These are phyloP conservation scores for Pagetopsis macropterus DNA, from an alignment of 2,797 vertebrate species.

Conservation along the genomic window DNA sequence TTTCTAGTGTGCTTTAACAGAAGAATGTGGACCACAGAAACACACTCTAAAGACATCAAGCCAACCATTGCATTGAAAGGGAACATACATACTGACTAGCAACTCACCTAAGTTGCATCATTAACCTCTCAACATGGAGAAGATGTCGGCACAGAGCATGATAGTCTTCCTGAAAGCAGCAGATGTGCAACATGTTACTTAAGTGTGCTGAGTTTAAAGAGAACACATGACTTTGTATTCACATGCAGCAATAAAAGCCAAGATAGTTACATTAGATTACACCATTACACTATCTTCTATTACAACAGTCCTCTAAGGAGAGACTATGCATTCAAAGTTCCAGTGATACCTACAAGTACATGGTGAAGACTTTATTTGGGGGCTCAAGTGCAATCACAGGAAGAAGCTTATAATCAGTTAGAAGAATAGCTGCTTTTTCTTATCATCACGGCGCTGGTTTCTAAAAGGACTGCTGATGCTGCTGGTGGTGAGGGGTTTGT, in stretches of 20 bases:
- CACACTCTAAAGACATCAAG: not conserved
- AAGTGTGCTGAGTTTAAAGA: conserved; percentile 4
- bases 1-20: conserved; percentile 8
- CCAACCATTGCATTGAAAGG: not conserved
- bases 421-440: conserved; percentile 14
- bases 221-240: conserved; percentile 29
- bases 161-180: not conserved
- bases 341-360: conserved; percentile 23
- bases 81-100: conserved; percentile 10
- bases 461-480: conserved; percentile 43
- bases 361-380: conserved; percentile 19
- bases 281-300: conserved; percentile 16
- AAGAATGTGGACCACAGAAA: not conserved
- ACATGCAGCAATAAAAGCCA: conserved; percentile 33
- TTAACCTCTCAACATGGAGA: not conserved
- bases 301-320: not conserved
- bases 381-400: conserved; percentile 22
- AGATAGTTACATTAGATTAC: conserved; percentile 31
- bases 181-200: conserved; percentile 24
- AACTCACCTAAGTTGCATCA: conserved; percentile 14
- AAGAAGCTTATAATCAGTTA: conserved; percentile 40
- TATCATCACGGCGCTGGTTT: conserved; percentile 9
- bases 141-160: not conserved
- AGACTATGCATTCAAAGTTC: conserved; percentile 29
- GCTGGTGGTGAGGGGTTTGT: conserved; percentile 24